Base-by-base conservation (phyloP, 2,113 vertebrate genomes). In the Lethenteron reissneri region DNA sequence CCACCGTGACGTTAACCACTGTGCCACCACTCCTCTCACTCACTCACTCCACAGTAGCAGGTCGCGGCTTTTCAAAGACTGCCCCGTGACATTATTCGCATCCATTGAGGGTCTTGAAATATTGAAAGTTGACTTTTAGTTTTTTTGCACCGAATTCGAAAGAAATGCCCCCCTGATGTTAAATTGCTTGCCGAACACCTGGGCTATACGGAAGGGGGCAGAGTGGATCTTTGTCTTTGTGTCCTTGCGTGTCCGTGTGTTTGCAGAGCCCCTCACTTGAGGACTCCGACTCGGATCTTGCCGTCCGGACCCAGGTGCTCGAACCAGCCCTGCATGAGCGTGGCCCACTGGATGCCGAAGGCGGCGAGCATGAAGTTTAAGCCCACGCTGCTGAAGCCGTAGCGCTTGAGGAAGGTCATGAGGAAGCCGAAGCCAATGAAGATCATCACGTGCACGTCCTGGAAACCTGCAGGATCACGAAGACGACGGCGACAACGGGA, bases 381-480 rank as follows among this genome's bases (percentile, higher is more conserved):
- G 74, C 85, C 85, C 9, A 82, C 75, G 0, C 85, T 88, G 78
- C 86, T 80, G 3, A 81, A 85, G 73, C 89, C 84, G 0, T 88
- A 91, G 1, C 84, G 83, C 77, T 87, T 76, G 11, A 97, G 79
- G 81, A 97, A 91, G 56, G 83, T 85, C 87, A 94, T 81, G 64
- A 96, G 82, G 73, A 97, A 88, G 57, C 91, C 91, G 0, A 96
- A 92, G 57, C 90, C 90, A 0, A 92, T 78, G 74, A 96, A 89
- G 77, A 85, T 81, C 80, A 88, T 92, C 76, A 84, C 77, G 0
- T 88, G 87, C 15, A 85, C 86, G 10, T 89, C 88, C 78, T 83
- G 83, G 79, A 87, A 88, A 75, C 87, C 92, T 96, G 80, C 1
- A 2, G 72, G 1, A 15, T 9, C 21, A 56, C 60, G 14, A n/a